Base-by-base conservation (phyloP, 2,888 invertebrate genomes). In the Protonemura montana region DNA sequence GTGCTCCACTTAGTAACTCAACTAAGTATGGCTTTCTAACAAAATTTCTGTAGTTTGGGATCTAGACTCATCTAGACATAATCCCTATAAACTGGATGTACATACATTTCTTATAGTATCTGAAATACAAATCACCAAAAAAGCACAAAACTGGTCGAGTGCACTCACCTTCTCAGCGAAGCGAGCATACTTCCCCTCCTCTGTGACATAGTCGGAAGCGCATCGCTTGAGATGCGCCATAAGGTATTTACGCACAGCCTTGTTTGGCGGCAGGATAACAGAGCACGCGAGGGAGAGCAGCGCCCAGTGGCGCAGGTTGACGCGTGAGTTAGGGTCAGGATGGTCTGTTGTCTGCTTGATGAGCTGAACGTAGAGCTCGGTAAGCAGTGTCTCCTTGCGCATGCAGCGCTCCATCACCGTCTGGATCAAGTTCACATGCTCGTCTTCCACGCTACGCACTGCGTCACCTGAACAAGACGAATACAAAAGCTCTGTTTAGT, bases 341-440 rank as follows among this genome's bases (percentile, higher is more conserved):
- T 97, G 96, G 89, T 97, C 97, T 0, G 98, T 98, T 0, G 98
- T 98, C 92, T 97, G 97, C 91, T 98, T 98, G 87, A 98, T 96
- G 77, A 98, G 93, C 91, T 98, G 98, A 89, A 98, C 93, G 91
- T 97, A 98, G 87, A 98, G 93, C 91, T 98, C 98, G 90, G 97
- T 97, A 5, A 98, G 93, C 84, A 98, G 93, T 84, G 96, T 94
- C 90, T 98, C 97, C 90, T 96, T 98, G 89, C 97, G 94, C 95
- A 98, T 95, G 89, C 97, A 97, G 87, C 97, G 95, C 90, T 98
- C 98, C 92, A 98, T 94, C 89, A 98, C 94, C 0, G 95, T 95
- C 91, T 98, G 98, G 86, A 98, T 95, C 29, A 98, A 93, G 87
- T 96, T 95, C 6, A 97, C 96, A 89, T 98, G 96, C 91, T 98